These are phyloP conservation scores for Xanthorhoe designata DNA, from an alignment of 2,888 invertebrate genomes.

Conservation along the genomic window DNA sequence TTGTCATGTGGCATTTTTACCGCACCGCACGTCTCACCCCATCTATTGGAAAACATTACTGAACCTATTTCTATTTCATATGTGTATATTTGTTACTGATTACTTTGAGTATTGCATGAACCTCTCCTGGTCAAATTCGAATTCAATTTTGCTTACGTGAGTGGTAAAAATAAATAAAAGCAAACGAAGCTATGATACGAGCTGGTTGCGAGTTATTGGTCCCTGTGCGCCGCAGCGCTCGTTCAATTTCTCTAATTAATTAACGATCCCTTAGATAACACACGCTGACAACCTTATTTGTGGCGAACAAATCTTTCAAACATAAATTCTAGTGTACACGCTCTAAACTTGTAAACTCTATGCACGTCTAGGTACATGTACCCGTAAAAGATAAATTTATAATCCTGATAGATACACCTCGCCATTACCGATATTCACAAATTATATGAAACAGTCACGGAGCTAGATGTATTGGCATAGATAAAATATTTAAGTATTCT, in stretches of 20 bases:
- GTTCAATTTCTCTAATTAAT: constrained; percentile 86
- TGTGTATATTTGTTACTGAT: background rate
- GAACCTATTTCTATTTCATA: background rate
- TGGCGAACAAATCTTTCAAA: constrained; percentile 83
- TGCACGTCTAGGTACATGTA: constrained; percentile 68
- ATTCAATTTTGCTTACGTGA: constrained; percentile 84
- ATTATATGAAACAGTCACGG: constrained; percentile 54
- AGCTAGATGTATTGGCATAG: constrained; percentile 43
- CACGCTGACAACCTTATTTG: constrained; percentile 85
- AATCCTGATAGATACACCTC: constrained; percentile 51
- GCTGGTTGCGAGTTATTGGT: constrained; percentile 84
- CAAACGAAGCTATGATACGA: constrained; percentile 81
- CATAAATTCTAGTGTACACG: constrained; percentile 84
- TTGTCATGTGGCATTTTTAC: no score
- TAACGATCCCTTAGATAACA: constrained; percentile 84
- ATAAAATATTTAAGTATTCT: constrained; percentile 52
- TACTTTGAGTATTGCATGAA: constrained; percentile 55
- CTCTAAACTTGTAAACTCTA: constrained; percentile 81
- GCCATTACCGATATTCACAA: constrained; percentile 58
- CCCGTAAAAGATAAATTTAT: constrained; percentile 71
- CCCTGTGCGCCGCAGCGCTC: constrained; percentile 79
- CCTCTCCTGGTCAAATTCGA: constrained; percentile 67
- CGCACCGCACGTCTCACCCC: no score
- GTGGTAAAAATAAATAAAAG: constrained; percentile 83
- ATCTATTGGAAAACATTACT: background rate